These are phyloP conservation scores for Tamandua tetradactyla DNA, from an alignment of 2,797 vertebrate genomes.

Conservation along the genomic window DNA sequence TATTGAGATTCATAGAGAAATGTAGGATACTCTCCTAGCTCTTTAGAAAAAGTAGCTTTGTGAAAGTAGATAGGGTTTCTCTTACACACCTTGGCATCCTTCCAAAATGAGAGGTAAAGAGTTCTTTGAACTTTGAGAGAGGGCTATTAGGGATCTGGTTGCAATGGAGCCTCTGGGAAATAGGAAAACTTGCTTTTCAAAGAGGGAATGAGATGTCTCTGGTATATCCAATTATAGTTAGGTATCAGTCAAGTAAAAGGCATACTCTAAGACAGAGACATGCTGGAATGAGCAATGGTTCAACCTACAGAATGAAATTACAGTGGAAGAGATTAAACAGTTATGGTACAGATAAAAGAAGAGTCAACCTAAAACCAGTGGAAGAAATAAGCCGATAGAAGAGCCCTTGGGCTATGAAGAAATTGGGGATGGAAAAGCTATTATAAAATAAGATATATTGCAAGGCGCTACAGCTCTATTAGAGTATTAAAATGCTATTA, in stretches of 20 bases:
- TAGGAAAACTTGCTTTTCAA: background rate
- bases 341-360: background rate
- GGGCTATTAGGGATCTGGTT: background rate
- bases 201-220: background rate
- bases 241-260: background rate
- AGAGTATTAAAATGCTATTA: background rate
- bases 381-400: background rate
- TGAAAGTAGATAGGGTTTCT: slow-evolving; percentile 33
- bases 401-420: background rate
- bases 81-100: background rate
- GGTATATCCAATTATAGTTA: background rate
- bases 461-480: background rate
- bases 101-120: slow-evolving; percentile 39
- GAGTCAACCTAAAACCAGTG: background rate
- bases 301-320: background rate
- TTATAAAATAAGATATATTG: background rate
- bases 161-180: background rate
- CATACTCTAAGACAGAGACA: background rate
- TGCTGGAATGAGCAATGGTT: background rate
- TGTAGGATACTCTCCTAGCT: background rate
- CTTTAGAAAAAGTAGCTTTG: background rate
- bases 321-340: background rate
- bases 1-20: slow-evolving; percentile 2
- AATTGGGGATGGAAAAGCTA: background rate
- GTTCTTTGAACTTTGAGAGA: slow-evolving; percentile 44